phyloP scores from a whole-genome alignment of 2,113 vertebrate genomes.

The Pachypanchax playfairii region DNA sequence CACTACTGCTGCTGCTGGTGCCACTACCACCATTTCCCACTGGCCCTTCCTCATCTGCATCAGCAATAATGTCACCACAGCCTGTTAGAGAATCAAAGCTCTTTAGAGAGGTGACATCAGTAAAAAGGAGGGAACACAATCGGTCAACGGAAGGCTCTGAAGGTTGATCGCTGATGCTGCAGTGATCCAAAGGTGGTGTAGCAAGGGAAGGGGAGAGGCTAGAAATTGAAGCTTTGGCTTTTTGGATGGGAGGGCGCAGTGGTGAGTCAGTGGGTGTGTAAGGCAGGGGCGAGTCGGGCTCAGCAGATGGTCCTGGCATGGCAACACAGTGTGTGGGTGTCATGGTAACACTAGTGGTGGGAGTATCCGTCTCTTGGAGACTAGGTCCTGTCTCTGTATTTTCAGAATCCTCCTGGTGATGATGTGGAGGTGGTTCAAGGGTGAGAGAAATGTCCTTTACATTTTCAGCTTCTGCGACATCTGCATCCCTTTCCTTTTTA shows the following conservation, averaged over 20 bases:
- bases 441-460: conserved; percentile 79
- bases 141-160: conserved; percentile 91
- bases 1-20: conserved; percentile 90
- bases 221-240: conserved; percentile 67
- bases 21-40: conserved; percentile 84
- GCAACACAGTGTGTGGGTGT: conserved; percentile 65
- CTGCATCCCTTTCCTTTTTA: conserved; percentile 68
- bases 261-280: conserved; percentile 70
- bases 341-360: conserved; percentile 52
- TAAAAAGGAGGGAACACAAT: conserved; percentile 96
- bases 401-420: conserved; percentile 59
- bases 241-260: conserved; percentile 47
- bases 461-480: conserved; percentile 76
- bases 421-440: conserved; percentile 75
- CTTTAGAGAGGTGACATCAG: conserved; percentile 98
- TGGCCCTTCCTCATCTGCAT: conserved; percentile 89
- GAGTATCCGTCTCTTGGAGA: conserved; percentile 47
- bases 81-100: conserved; percentile 99
- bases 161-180: conserved; percentile 87
- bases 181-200: conserved; percentile 83
- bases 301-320: conserved; percentile 65
- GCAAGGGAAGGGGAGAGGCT: conserved; percentile 68
- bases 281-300: conserved; percentile 60
- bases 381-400: conserved; percentile 46
- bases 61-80: conserved; percentile 98